Percentiles rank a stretch among this genome's conserved stretches.
Conservation (phyloP, 1,140 invertebrate species). For the Platyscapa corneri region DNA sequence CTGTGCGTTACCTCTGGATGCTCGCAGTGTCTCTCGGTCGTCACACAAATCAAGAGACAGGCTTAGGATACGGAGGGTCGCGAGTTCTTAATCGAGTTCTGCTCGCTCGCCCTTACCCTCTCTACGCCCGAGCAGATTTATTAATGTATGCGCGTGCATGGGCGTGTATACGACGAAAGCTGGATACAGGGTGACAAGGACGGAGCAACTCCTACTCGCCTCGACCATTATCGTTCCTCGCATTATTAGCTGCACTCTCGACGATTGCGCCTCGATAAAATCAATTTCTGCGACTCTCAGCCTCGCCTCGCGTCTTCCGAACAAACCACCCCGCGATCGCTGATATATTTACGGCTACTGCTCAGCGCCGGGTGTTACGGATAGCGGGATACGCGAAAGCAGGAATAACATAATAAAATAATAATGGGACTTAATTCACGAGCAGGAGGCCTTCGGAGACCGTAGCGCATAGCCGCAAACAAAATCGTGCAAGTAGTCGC, state of each 20-base stretch:
- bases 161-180: neutral
- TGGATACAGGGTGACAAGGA: slow-evolving; percentile 12
- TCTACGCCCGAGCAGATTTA: neutral
- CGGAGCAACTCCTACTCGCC: slow-evolving; percentile 23
- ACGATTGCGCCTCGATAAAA: slow-evolving; percentile 58
- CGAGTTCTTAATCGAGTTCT: neutral
- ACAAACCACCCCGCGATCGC: neutral
- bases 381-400: no score
- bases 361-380: no score
- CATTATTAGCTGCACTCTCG: slow-evolving; percentile 66
- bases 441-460: no score
- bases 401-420: no score
- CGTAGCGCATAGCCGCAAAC: no score
- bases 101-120: neutral
- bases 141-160: neutral
- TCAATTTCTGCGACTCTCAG: slow-evolving; percentile 28
- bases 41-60: neutral
- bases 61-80: slow-evolving; percentile 48
- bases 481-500: no score
- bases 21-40: neutral
- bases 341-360: slow-evolving; percentile 23
- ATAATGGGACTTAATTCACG: no score
- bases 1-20: slow-evolving; percentile 61
- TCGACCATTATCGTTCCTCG: slow-evolving; percentile 63
- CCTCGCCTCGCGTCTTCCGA: neutral